Evolutionary conservation across 2,797 vertebrate genomes (phyloP).

Genomic region (Alcedo quadribrachys): DNA sequence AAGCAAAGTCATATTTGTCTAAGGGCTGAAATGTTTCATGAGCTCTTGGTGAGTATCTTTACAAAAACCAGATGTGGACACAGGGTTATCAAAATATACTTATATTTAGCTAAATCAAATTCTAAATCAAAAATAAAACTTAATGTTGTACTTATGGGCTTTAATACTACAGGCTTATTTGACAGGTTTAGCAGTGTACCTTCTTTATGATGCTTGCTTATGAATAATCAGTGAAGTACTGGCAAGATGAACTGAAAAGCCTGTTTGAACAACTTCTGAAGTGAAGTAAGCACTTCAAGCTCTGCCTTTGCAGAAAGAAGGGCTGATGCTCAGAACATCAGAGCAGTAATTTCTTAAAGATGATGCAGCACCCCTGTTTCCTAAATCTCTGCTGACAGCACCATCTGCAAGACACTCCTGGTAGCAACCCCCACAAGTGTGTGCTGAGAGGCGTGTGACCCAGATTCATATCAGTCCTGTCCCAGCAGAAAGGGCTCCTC

Average conservation of each 20-base stretch:
- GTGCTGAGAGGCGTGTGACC: not conserved
- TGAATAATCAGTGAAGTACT: not conserved
- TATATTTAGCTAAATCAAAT: not conserved
- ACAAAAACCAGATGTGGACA: not conserved
- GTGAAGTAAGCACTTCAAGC: not conserved
- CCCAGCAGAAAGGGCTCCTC: slow-evolving; percentile 8
- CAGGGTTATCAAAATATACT: not conserved
- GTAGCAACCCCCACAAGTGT: rapidly evolving
- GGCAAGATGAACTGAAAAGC: not conserved
- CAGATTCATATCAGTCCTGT: not conserved
- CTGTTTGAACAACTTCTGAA: not conserved
- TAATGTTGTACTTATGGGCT: not conserved
- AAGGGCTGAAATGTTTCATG: not conserved
- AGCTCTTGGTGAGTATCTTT: not conserved
- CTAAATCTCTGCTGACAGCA: not conserved
- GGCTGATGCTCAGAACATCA: not conserved
- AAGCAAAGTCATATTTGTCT: not conserved
- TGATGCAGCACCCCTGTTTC: not conserved
- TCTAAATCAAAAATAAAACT: not conserved
- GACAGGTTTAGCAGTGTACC: not conserved
- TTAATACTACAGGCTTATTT: not conserved
- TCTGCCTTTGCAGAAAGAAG: not conserved
- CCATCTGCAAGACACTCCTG: not conserved
- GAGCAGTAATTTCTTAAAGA: not conserved
- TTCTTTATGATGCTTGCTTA: not conserved